Evolutionary conservation across 2,113 vertebrate species (phyloP).

Genomic region (Neodontobutis hainanensis): DNA sequence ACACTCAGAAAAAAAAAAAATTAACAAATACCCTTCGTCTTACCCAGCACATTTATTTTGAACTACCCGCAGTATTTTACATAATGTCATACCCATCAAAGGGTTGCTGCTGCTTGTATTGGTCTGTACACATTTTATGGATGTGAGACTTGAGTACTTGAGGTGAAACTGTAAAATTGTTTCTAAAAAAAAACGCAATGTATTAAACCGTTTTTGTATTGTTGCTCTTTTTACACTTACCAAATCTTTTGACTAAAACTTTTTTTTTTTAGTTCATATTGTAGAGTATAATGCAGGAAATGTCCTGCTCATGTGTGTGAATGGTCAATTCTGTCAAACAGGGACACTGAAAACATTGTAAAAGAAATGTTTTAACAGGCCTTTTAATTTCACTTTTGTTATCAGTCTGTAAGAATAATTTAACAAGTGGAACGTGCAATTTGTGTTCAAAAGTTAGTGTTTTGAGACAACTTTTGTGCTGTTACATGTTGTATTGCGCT

Average conservation of each 20-base stretch:
- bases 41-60: too few relatives aligned
- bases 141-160: conserved; percentile 49
- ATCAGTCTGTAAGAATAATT: conserved; percentile 16
- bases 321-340: conserved; percentile 44
- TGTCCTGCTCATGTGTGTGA: conserved; percentile 17
- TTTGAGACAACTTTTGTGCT: conserved; percentile 23
- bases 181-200: conserved; percentile 53
- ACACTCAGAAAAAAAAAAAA: too few relatives aligned
- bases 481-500: conserved; percentile 8
- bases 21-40: too few relatives aligned
- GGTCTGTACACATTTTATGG: conserved; percentile 74
- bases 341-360: conserved; percentile 41
- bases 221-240: conserved; percentile 70
- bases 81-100: background rate
- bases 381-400: conserved; percentile 22
- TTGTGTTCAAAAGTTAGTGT: conserved; percentile 32
- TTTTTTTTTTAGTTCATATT: conserved; percentile 32
- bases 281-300: conserved; percentile 35
- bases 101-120: conserved; percentile 35
- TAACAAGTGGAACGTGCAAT: conserved; percentile 15
- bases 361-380: conserved; percentile 36
- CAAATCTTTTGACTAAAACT: conserved; percentile 53
- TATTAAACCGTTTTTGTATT: conserved; percentile 70
- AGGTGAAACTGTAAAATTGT: conserved; percentile 58
- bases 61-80: background rate